Conservation (phyloP, 2,797 vertebrate species). For the Tympanoctomys barrerae region DNA sequence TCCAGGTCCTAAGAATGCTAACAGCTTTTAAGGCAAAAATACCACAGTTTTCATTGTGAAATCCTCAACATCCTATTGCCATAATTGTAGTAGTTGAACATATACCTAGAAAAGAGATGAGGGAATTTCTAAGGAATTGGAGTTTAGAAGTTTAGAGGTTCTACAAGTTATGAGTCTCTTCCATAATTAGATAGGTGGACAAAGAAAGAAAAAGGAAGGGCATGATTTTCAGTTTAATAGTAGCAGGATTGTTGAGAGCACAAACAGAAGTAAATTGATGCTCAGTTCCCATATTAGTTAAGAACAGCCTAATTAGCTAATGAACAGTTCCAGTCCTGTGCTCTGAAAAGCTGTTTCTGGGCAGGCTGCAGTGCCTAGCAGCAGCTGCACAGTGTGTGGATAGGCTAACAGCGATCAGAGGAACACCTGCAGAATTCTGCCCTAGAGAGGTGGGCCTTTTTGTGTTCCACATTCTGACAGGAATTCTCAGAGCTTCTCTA, state of each 20-base stretch:
- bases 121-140: background rate
- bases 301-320: constrained; percentile 81
- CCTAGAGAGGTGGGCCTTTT: constrained; percentile 37
- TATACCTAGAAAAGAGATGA: background rate
- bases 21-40: background rate
- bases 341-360: constrained; percentile 64
- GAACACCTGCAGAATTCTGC: constrained; percentile 26
- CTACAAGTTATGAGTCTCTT: background rate
- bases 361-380: constrained; percentile 20
- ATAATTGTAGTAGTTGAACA: background rate
- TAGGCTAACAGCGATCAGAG: background rate
- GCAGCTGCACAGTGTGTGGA: constrained; percentile 67
- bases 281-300: constrained; percentile 78
- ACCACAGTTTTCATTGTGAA: constrained; percentile 1
- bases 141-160: background rate
- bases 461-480: background rate
- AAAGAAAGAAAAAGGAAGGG: background rate
- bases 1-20: background rate
- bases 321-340: constrained; percentile 63
- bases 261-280: constrained; percentile 72
- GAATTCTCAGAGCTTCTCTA: background rate
- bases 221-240: background rate
- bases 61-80: background rate
- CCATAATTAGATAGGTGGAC: background rate
- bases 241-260: constrained; percentile 13